A percentile compares a stretch with the other conserved stretches of the same genome.
phyloP scores from a whole-genome alignment of 2,797 vertebrate species.

The Micromesistius poutassou region DNA sequence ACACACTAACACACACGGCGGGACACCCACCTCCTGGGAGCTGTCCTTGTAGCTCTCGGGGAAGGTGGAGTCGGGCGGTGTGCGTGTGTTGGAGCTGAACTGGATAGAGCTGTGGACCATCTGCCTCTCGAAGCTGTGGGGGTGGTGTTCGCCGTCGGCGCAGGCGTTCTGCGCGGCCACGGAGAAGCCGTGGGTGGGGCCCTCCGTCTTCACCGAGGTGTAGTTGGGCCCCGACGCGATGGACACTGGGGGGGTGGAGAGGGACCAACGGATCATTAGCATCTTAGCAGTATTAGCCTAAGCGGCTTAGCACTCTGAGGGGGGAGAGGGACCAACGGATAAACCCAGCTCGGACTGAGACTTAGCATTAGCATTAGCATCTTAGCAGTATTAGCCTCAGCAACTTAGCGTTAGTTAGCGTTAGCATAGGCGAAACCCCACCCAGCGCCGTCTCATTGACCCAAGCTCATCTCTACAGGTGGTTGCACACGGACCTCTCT shows the following conservation, averaged over 20 bases:
- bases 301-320: constrained; percentile 20
- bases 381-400: no score
- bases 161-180: constrained; percentile 88
- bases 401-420: background rate
- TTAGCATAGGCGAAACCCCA: no score
- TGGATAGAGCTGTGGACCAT: constrained; percentile 76
- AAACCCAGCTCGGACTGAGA: background rate
- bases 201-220: constrained; percentile 87
- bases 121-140: constrained; percentile 82
- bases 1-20: constrained; percentile 52
- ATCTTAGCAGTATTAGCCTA: no score
- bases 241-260: constrained; percentile 93
- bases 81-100: constrained; percentile 82
- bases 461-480: no score
- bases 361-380: no score
- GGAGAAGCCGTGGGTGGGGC: constrained; percentile 80
- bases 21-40: constrained; percentile 83
- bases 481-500: no score
- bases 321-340: constrained; percentile 73
- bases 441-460: no score
- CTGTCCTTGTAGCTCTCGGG: constrained; percentile 92
- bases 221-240: constrained; percentile 87
- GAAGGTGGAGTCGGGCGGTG: constrained; percentile 92
- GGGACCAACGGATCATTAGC: background rate
- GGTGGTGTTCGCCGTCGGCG: constrained; percentile 74